Evolutionary conservation across 1,140 invertebrate genomes (phyloP).

Genomic region (Pseudomyrmex gracilis): DNA sequence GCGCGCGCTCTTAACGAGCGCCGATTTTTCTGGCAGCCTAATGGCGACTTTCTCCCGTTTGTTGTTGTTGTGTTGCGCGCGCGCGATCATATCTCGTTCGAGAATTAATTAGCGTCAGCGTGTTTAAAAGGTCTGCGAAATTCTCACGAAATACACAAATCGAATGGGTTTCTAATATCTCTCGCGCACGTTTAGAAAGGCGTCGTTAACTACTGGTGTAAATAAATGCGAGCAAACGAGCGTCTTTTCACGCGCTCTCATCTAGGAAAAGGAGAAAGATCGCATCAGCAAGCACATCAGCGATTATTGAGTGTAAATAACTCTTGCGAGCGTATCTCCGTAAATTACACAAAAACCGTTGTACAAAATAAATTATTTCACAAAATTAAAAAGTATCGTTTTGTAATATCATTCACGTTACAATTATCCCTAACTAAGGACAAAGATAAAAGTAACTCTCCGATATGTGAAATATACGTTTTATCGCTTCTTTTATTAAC

Average conservation of each 20-base stretch:
- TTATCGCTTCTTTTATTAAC: neutral
- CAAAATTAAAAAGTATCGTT: neutral
- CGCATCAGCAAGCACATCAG: neutral
- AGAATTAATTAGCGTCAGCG: slow-evolving; percentile 74
- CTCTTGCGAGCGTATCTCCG: no score
- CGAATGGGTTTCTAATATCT: slow-evolving; percentile 46
- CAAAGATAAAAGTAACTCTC: neutral
- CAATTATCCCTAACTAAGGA: neutral
- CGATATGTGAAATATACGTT: neutral
- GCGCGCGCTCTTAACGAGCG: slow-evolving; percentile 68
- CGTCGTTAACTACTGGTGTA: slow-evolving; percentile 43
- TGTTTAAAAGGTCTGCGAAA: slow-evolving; percentile 66
- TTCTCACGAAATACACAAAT: slow-evolving; percentile 74
- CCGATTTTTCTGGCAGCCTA: slow-evolving; percentile 70
- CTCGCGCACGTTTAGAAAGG: slow-evolving; percentile 63
- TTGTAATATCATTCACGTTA: neutral
- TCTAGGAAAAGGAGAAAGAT: slow-evolving; percentile 29
- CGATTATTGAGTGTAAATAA: neutral
- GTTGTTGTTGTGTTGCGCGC: slow-evolving; percentile 46
- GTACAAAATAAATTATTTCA: no score
- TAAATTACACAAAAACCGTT: no score
- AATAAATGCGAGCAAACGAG: slow-evolving; percentile 53
- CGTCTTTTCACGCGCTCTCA: slow-evolving; percentile 29
- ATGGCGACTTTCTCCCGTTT: slow-evolving; percentile 74
- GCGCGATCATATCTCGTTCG: slow-evolving; percentile 70